A percentile compares a stretch with the other conserved stretches of the same genome.
These are phyloP conservation scores for Drosophila teissieri DNA, from an alignment of 1,140 invertebrate species.

Conservation along the genomic window DNA sequence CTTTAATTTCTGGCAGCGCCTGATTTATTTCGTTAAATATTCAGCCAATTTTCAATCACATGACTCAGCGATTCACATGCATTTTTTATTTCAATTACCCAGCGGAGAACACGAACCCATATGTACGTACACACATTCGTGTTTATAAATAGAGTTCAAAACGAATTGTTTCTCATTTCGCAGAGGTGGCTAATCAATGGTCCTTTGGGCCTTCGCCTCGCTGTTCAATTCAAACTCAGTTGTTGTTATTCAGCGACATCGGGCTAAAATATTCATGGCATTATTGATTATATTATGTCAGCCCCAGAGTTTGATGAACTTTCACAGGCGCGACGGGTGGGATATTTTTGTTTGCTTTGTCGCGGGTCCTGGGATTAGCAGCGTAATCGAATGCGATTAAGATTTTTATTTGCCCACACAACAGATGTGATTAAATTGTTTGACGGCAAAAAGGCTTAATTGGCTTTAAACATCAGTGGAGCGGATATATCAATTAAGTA, in stretches of 20 bases:
- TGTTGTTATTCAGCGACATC: conserved; percentile 37
- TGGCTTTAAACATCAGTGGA: conserved; percentile 24
- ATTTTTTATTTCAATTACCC: conserved; percentile 72
- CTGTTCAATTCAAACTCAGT: conserved; percentile 17
- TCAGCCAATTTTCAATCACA: conserved; percentile 46
- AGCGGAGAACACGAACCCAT: conserved; percentile 28
- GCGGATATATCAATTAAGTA: conserved; percentile 2
- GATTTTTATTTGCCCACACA: conserved; percentile 37
- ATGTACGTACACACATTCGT: not conserved
- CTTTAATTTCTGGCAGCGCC: not conserved
- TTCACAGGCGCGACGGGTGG: conserved; percentile 6
- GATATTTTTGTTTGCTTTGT: conserved; percentile 33
- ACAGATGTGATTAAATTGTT: conserved; percentile 36
- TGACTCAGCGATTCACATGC: conserved; percentile 61
- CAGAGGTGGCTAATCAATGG: conserved; percentile 67
- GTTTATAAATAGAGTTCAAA: conserved; percentile 19
- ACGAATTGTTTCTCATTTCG: conserved; percentile 8
- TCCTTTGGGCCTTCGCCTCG: conserved; percentile 61
- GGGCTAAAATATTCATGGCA: conserved; percentile 71
- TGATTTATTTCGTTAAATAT: conserved; percentile 9
- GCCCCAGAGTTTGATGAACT: conserved; percentile 61
- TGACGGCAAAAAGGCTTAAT: conserved; percentile 12
- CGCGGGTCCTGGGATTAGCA: conserved; percentile 50
- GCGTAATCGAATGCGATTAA: conserved; percentile 49
- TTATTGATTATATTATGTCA: conserved; percentile 76